Evolutionary conservation across 2,113 vertebrate genomes (phyloP).

Genomic region (Mirza zaza): DNA sequence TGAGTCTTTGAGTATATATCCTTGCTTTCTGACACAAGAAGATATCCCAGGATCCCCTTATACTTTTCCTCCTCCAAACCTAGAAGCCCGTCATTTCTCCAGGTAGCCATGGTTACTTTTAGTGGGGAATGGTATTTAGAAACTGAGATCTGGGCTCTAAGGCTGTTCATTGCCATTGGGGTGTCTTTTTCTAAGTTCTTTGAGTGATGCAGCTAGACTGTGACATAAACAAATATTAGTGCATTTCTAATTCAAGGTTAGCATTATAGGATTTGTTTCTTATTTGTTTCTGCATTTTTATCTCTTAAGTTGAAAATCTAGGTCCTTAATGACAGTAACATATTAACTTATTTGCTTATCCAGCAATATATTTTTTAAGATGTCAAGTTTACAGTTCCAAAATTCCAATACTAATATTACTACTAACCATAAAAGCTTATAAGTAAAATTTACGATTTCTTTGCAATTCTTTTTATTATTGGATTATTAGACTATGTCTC

Average conservation of each 20-base stretch:
- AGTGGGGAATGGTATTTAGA: not conserved
- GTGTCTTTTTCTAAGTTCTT: not conserved
- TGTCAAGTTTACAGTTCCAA: not conserved
- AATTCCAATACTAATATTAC: not conserved
- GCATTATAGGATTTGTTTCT: not conserved
- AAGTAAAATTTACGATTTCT: not conserved
- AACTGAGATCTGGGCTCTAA: not conserved
- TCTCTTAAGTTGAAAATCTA: not conserved
- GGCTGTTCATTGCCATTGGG: not conserved
- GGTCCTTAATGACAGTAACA: not conserved
- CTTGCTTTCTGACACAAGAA: not conserved
- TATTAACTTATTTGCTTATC: not conserved
- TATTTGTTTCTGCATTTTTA: not conserved
- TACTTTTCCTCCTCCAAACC: not conserved
- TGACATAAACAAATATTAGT: not conserved
- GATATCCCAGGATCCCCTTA: not conserved
- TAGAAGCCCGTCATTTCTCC: not conserved
- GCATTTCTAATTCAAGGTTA: not conserved
- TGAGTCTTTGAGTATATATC: not conserved
- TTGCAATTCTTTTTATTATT: not conserved
- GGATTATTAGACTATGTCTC: not conserved
- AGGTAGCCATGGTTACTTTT: not conserved
- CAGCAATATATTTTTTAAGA: not conserved
- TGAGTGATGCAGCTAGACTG: not conserved
- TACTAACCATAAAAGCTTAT: not conserved